Evolutionary conservation across 2,797 vertebrate genomes (phyloP).

Genomic region (Paramormyrops hopkinsi): DNA sequence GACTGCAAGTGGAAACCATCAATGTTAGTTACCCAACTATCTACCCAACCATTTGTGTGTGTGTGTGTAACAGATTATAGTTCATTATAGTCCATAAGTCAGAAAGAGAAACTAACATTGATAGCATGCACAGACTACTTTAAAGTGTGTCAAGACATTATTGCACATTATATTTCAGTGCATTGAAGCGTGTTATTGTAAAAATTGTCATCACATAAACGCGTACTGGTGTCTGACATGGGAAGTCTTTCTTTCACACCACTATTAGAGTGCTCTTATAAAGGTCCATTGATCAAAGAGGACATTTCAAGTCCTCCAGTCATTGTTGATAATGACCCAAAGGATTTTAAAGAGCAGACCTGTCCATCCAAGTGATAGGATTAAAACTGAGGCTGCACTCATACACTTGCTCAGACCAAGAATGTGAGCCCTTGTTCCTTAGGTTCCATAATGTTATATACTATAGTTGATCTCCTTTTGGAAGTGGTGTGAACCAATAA

Average conservation of each 20-base stretch:
- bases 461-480: background rate
- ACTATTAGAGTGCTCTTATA: background rate
- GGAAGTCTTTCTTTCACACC: background rate
- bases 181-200: background rate
- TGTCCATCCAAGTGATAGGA: conserved; percentile 8
- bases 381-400: background rate
- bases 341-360: background rate
- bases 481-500: background rate
- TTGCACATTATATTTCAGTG: background rate
- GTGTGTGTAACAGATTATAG: background rate
- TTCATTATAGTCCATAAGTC: background rate
- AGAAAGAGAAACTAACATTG: background rate
- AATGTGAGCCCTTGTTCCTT: background rate
- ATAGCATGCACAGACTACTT: background rate
- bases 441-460: background rate
- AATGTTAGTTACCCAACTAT: background rate
- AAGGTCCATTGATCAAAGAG: conserved; percentile 4
- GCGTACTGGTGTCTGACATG: background rate
- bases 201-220: background rate
- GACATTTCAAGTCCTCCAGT: background rate
- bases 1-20: background rate
- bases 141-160: background rate
- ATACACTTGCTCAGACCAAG: background rate
- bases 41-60: background rate
- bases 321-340: conserved; percentile 10